Conservation (phyloP, 1,140 invertebrate species). For the Brachionus manjavacas region DNA sequence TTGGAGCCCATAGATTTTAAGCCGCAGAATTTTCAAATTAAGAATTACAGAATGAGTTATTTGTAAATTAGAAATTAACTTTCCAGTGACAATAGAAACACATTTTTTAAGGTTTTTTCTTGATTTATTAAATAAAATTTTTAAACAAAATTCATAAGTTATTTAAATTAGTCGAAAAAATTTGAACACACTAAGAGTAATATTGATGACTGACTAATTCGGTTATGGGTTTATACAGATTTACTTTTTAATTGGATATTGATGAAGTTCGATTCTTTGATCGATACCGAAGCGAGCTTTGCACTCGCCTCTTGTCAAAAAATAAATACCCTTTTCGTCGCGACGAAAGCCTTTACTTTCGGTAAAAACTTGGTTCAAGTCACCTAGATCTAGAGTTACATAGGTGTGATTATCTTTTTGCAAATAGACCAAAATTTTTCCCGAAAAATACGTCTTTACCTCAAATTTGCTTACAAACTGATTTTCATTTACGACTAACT, state of each 20-base stretch:
- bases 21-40: background rate
- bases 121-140: background rate
- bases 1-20: background rate
- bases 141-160: background rate
- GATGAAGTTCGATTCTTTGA: constrained; percentile 31
- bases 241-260: constrained; percentile 10
- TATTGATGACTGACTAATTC: background rate
- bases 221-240: background rate
- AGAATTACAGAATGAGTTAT: background rate
- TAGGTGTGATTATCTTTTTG: constrained; percentile 19
- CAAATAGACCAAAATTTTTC: background rate
- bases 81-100: background rate
- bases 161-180: background rate
- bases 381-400: background rate
- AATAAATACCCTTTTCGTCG: constrained; percentile 21
- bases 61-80: background rate
- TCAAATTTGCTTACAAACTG: constrained; percentile 32
- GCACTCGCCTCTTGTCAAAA: constrained; percentile 31
- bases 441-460: constrained; percentile 40
- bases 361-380: constrained; percentile 27
- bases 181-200: background rate
- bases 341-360: constrained; percentile 9
- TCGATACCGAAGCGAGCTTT: constrained; percentile 35
- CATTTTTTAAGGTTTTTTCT: background rate
- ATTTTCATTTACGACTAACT: constrained; percentile 37